These are phyloP conservation scores for Drosophila glabriapex DNA, from an alignment of 2,888 invertebrate genomes.

Conservation along the genomic window DNA sequence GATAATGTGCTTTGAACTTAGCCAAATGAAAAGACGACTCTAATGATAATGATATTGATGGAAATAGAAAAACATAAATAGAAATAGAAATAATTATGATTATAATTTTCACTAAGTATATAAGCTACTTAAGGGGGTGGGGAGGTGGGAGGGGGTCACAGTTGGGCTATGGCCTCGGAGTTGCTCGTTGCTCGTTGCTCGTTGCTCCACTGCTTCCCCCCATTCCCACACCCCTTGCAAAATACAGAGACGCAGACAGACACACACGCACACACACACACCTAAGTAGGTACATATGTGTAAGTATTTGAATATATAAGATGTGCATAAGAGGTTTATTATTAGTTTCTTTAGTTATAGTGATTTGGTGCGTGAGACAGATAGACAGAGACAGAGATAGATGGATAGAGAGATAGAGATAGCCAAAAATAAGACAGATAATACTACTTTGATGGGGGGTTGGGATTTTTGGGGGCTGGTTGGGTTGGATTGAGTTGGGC, in stretches of 20 bases:
- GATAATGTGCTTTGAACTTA: constrained; percentile 37
- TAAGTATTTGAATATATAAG: constrained; percentile 1
- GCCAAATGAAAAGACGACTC: constrained; percentile 40
- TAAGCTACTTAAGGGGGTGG: constrained; percentile 4
- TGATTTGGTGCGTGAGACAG: constrained; percentile 34
- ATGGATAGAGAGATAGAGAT: constrained; percentile 2
- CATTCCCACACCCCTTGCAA: background rate
- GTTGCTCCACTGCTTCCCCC: constrained; percentile 7
- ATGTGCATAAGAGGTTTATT: constrained; percentile 6
- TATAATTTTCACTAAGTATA: constrained; percentile 3
- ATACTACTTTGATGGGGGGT: background rate
- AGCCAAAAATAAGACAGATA: constrained; percentile 14
- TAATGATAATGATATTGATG: constrained; percentile 18
- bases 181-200: background rate
- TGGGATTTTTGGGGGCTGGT: background rate
- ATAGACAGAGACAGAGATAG: constrained; percentile 16
- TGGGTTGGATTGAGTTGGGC: background rate
- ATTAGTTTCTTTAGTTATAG: constrained; percentile 12
- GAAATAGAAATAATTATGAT: background rate
- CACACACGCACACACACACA: constrained; percentile 21
- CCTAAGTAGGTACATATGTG: constrained; percentile 11
- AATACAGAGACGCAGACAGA: constrained; percentile 25
- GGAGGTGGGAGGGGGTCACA: background rate
- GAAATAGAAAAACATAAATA: background rate
- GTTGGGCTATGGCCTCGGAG: no score